Evolutionary conservation across 2,797 vertebrate species (phyloP), one percentile per base, ranked within the genome.

Genomic region (Amblyopsis hoosieri): DNA sequence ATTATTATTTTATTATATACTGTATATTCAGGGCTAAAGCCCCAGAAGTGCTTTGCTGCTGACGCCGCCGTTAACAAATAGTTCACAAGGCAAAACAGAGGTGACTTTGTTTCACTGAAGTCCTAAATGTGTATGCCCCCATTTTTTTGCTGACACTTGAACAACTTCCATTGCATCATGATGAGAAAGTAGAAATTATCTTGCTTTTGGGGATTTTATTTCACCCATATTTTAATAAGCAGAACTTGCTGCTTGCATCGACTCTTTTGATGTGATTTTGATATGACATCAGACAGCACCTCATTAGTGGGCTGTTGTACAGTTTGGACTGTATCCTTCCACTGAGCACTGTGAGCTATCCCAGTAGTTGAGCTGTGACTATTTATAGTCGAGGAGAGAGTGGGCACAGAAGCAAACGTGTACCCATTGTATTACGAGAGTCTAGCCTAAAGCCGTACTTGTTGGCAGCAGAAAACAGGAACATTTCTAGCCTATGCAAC

Each of bases 381-480:
- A 84, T 87, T 83, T 82, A 79, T 82, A 82, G 64, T 63, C 14
- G 31, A 67, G 23, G 46, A n/a, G 12, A 29, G 47, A 48, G 54
- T 19, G 55, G 42, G 59, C 49, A 80, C 62, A 75, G 53, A 74
- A 68, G 9, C 49, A 70, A 70, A 78, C 42, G 53, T 62, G 23
- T 52, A 33, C 52, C 64, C 47, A 12, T 9, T 58, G 31, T 13
- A 37, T 45, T 59, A 29, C 45, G 11, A 57, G 50, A 31, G 45
- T 47, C 31, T 15, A 29, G 9, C 54, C 29, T 60, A 9, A 56
- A 4, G 3, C 33, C 54, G 2, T 45, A 51, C 72, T 55, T 66
- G 29, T 31, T 64, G 47, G 23, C 37, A 10, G 57, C 57, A 50
- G 8, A 33, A 29, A 66, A 33, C 19, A 64, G 37, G 14, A 12